Evolutionary conservation across 2,797 vertebrate genomes (phyloP).

Genomic region (Onychomys torridus): DNA sequence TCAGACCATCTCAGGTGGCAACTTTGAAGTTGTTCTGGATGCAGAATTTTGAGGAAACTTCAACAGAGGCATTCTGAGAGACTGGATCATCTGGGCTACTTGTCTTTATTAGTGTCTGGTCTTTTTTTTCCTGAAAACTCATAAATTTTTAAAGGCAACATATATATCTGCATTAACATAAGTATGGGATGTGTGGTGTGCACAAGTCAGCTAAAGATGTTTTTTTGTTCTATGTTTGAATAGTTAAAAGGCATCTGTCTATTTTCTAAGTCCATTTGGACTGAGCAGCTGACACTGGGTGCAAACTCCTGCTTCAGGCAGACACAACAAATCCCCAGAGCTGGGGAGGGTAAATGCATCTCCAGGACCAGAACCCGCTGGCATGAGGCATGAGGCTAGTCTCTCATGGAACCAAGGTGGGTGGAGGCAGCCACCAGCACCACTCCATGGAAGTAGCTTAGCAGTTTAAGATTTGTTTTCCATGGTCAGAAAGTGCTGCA

Average conservation of each 20-base stretch:
- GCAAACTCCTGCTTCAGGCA: too few species aligned
- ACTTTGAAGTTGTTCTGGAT: neutral
- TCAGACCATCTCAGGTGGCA: neutral
- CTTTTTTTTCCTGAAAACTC: neutral
- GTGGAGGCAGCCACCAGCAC: too few species aligned
- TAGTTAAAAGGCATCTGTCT: neutral
- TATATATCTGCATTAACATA: neutral
- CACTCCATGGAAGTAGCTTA: too few species aligned
- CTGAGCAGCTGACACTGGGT: too few species aligned
- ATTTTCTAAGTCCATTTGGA: neutral
- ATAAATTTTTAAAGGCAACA: neutral
- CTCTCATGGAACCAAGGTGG: too few species aligned
- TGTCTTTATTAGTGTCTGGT: neutral
- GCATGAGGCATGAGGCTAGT: too few species aligned
- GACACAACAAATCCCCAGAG: too few species aligned
- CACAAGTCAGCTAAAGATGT: neutral
- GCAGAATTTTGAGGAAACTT: neutral
- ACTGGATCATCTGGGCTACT: neutral
- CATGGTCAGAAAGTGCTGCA: neutral
- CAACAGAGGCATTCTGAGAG: neutral
- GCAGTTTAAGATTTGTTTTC: too few species aligned
- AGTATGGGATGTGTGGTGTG: neutral
- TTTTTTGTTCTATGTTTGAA: neutral
- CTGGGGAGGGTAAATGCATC: too few species aligned
- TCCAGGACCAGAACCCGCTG: too few species aligned